Evolutionary conservation across 1,140 invertebrate species (phyloP).

Genomic region (Drosophila rufa): DNA sequence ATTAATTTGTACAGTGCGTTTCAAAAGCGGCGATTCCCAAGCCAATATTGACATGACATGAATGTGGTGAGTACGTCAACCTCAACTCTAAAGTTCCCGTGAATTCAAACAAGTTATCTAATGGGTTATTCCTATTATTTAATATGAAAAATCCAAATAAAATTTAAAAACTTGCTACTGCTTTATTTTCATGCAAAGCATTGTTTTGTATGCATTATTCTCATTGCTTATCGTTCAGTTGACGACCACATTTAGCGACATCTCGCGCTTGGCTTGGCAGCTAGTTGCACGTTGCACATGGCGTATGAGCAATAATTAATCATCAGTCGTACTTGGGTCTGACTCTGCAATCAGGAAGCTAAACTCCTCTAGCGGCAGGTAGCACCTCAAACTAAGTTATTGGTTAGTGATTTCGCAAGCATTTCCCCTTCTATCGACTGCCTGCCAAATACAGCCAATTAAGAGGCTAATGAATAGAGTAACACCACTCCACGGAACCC

Average conservation of each 20-base stretch:
- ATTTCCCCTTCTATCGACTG: slow-evolving; percentile 10
- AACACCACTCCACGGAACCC: background rate
- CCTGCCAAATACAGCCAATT: slow-evolving; percentile 11
- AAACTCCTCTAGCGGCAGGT: background rate
- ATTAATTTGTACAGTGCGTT: slow-evolving; percentile 31
- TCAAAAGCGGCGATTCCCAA: slow-evolving; percentile 1
- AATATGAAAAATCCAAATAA: background rate
- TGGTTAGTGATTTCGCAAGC: background rate
- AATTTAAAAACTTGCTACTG: background rate
- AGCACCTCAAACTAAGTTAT: slow-evolving; percentile 1
- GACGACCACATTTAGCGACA: slow-evolving; percentile 52
- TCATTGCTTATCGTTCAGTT: slow-evolving; percentile 16
- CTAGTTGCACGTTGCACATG: slow-evolving; percentile 67
- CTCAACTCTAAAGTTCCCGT: background rate
- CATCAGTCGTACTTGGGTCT: slow-evolving; percentile 42
- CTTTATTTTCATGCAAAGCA: background rate
- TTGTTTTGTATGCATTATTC: slow-evolving; percentile 20
- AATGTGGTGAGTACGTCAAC: background rate
- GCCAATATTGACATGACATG: slow-evolving; percentile 3
- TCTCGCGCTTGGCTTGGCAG: slow-evolving; percentile 24
- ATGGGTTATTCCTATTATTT: background rate
- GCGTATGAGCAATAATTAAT: slow-evolving; percentile 66
- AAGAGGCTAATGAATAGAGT: background rate
- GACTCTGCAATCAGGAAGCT: slow-evolving; percentile 40
- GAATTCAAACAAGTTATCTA: background rate